Evolutionary conservation across 2,888 invertebrate species (phyloP), one percentile per base, ranked within the genome.

Genomic region (Tetramorium bicarinatum): DNA sequence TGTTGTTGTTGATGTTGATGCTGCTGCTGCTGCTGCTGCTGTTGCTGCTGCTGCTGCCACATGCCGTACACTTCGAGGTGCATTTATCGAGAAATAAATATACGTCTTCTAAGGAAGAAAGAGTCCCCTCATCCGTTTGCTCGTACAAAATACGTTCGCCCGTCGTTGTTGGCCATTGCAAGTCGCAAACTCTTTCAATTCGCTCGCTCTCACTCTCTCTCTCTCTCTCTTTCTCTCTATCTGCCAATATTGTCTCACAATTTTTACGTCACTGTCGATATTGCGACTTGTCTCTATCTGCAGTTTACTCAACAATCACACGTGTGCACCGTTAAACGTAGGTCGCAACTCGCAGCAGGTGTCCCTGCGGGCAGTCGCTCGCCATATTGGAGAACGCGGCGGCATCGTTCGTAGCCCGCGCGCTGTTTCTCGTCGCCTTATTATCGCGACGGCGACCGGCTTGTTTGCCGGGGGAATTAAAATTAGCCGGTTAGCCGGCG

Each of bases 401-500:
- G 56, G 64, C 69, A 69, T 74, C 52, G 44, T 59, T 25, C 47
- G 11, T 11, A 54, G 18, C 29, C 13, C 9, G 15, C 9, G 7
- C 54, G 29, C 56, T 25, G 77, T 62, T n/a, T 61, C 34, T 66
- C 47, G 0, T 1, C 61, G 41, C 59, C 83, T 87, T 89, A 90
- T 87, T 89, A 90, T 90, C 90, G 85, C 76, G 64, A 82, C 83
- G 29, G 77, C 83, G 85, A 75, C 76, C 76, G 59, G 80, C 85
- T 89, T 89, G 87, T 90, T 89, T 90, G 87, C 88, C 84, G 82
- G 62, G 47, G 88, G 86, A 89, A 89, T 90, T 90, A 90, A 90
- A 90, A 90, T 90, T 88, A 87, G 89, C 85, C 87, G 84, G 85
- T 83, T 86, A 85, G 83, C 54, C 83, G 83, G 79, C 71, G 85